Evolutionary conservation across 2,888 invertebrate genomes (phyloP), one percentile per base, ranked within the genome.

Genomic region (Zaprionus lineosus): DNA sequence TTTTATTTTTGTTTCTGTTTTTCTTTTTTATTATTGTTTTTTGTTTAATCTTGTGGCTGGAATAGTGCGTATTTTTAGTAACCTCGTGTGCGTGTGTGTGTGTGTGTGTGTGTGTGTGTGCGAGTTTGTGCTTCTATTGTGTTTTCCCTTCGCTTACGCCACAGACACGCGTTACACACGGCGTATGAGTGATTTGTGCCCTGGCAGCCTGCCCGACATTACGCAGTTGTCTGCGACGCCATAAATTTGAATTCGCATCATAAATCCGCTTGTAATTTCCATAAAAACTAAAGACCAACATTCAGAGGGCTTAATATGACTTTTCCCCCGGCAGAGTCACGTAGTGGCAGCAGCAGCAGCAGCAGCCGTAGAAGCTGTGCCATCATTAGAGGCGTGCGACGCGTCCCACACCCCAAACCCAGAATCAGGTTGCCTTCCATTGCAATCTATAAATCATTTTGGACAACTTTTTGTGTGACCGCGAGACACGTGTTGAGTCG

Each of bases 201-300:
- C 66, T 86, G 86, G 87, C 86, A 58, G 37, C 34, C 50, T 87
- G 87, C 86, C 87, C 76, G 71, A 81, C 67, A 83, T 86, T 81
- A 78, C 77, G 74, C 86, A 79, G 81, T 71, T 77, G 75, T 74
- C 61, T 73, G 68, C 62, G 52, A 63, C 41, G 52, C 59, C 53
- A 67, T 67, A 67, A 58, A 75, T 65, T 36, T 14, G 4, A 52
- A 24, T 57, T 56, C 33, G 18, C 37, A 37, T 33, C 36, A 53
- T 11, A 48, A 44, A 48, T 81, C 57, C 31, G 37, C 55, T 48
- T 69, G 53, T 74, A 81, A 65, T 73, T 71, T 62, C 58, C 75
- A 65, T 59, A 61, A 64, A 46, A 39, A 48, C 47, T 11, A 55
- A 14, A 28, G 18, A 40, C 36, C 47, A n/a, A 40, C 33, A 48